phyloP scores from a whole-genome alignment of 2,113 vertebrate genomes.

The Trachemys scripta region DNA sequence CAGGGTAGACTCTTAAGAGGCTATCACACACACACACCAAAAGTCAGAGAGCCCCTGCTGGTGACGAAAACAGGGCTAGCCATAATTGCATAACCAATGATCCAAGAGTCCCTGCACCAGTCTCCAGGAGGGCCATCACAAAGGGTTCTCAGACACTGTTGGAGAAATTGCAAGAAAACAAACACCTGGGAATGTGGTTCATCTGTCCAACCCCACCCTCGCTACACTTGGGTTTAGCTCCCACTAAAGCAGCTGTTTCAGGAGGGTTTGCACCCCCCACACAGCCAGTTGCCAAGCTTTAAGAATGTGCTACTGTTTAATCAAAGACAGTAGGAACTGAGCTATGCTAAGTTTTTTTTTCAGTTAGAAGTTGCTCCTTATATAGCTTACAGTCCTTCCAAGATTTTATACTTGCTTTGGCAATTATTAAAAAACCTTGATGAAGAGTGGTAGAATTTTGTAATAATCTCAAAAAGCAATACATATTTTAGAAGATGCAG shows the following conservation, averaged over 20 bases:
- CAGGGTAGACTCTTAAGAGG: too few species aligned
- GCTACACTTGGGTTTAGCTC: neutral
- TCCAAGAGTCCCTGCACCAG: neutral
- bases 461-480: neutral
- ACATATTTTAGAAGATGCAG: neutral
- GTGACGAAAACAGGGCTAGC: neutral
- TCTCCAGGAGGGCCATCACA: neutral
- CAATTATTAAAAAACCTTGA: neutral
- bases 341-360: neutral
- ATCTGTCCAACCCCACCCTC: rapidly evolving
- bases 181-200: neutral
- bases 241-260: neutral
- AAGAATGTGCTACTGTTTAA: neutral
- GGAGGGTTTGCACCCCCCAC: neutral
- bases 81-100: neutral
- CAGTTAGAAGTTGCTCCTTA: neutral
- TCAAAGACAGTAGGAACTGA: neutral
- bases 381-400: neutral
- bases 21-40: neutral
- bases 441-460: neutral
- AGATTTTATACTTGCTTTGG: neutral
- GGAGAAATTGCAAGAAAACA: neutral
- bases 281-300: neutral
- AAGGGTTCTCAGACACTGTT: neutral
- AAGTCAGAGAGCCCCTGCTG: neutral